Conservation (phyloP, 2,113 vertebrate species). For the Tricholaema leucomelas region DNA sequence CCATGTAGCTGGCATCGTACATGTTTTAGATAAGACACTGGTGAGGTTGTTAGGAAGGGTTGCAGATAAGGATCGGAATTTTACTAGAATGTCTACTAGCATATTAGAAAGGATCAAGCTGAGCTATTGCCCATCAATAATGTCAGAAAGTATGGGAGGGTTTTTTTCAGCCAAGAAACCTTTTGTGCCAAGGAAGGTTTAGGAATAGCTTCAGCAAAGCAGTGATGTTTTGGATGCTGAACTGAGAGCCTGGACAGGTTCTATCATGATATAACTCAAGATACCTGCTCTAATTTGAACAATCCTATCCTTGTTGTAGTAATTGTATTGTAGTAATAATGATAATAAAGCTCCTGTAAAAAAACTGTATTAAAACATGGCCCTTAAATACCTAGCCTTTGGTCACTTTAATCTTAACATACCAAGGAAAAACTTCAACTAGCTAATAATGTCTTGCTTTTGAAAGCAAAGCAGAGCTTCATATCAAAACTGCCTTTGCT, state of each 20-base stretch:
- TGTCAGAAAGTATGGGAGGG: background rate
- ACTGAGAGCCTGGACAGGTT: background rate
- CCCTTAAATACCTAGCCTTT: conserved; percentile 4
- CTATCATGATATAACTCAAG: background rate
- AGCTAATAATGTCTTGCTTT: conserved; percentile 6
- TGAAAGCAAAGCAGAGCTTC: background rate
- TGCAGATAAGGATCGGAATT: background rate
- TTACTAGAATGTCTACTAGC: background rate
- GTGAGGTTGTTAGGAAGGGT: background rate
- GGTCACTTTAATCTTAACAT: background rate
- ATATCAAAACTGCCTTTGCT: background rate
- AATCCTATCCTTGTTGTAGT: background rate
- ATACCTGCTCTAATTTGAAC: background rate
- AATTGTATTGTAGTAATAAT: background rate
- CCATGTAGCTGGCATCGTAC: background rate
- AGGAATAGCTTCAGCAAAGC: background rate
- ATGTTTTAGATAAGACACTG: background rate
- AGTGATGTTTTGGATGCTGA: background rate
- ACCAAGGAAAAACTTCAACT: background rate
- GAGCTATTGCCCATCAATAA: background rate
- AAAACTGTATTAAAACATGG: background rate
- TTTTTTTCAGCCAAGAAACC: background rate
- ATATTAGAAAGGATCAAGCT: background rate
- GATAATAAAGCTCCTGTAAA: background rate
- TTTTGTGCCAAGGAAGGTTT: background rate